These are phyloP conservation scores for Pantherophis alleghaniensis DNA, from an alignment of 2,797 vertebrate species.

Conservation along the genomic window DNA sequence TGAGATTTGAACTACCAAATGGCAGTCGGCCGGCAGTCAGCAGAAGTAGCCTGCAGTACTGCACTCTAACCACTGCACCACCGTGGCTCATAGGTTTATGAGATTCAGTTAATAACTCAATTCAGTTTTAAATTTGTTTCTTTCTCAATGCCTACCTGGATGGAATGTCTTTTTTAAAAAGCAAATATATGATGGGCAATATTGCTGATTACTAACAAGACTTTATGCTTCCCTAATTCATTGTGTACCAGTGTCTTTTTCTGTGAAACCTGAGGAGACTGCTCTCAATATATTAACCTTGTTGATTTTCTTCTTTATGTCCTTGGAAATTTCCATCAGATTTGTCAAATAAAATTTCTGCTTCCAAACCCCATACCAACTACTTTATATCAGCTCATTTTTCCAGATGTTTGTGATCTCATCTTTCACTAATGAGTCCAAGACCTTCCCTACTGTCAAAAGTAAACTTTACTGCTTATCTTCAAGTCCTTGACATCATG, in stretches of 20 bases:
- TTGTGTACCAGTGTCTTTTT: slow-evolving; percentile 2
- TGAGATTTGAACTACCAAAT: too few species aligned
- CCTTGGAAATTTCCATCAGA: slow-evolving; percentile 24
- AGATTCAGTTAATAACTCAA: neutral
- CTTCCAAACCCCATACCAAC: slow-evolving; percentile 34
- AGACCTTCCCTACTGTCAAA: slow-evolving; percentile 57
- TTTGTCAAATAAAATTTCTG: slow-evolving; percentile 43
- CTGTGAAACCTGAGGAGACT: neutral
- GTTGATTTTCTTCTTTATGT: slow-evolving; percentile 34
- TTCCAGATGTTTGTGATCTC: slow-evolving; percentile 61
- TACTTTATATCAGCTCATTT: slow-evolving; percentile 52
- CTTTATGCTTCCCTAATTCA: neutral
- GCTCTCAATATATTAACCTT: neutral
- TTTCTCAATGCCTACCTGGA: neutral
- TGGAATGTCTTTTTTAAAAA: neutral
- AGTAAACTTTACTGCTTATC: slow-evolving; percentile 57
- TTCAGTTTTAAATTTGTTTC: neutral
- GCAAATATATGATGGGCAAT: neutral
- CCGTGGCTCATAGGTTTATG: too few species aligned
- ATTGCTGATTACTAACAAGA: neutral
- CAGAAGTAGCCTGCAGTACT: too few species aligned
- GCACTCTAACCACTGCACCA: too few species aligned
- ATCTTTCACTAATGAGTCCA: slow-evolving; percentile 54
- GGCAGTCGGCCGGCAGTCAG: too few species aligned
- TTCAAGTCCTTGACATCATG: slow-evolving; percentile 50